These are phyloP conservation scores for Chalcis sispes DNA, from an alignment of 2,888 invertebrate species.

Conservation along the genomic window DNA sequence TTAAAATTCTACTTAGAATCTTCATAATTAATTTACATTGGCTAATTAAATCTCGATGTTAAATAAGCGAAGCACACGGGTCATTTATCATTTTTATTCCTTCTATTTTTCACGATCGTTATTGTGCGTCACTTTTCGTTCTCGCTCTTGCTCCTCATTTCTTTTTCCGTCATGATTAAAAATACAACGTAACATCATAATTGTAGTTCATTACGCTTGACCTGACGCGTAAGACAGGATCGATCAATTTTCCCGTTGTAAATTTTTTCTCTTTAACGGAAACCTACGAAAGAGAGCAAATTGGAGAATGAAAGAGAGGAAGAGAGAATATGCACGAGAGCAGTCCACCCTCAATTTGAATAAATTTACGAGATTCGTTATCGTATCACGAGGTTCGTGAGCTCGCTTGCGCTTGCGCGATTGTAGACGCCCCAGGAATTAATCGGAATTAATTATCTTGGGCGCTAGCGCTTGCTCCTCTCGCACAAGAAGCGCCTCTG, in stretches of 20 bases:
- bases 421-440: constrained; percentile 42
- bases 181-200: constrained; percentile 12
- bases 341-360: constrained; percentile 52
- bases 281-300: neutral
- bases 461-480: neutral
- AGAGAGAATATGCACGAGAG: constrained; percentile 26
- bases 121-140: too few relatives aligned
- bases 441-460: constrained; percentile 56
- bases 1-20: too few relatives aligned
- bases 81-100: too few relatives aligned
- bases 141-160: too few relatives aligned
- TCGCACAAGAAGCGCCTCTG: constrained; percentile 19
- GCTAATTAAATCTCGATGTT: too few relatives aligned
- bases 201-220: constrained; percentile 28
- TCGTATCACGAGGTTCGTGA: constrained; percentile 15
- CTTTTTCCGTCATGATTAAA: too few relatives aligned
- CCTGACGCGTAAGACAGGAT: neutral
- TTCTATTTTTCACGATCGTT: too few relatives aligned
- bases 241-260: constrained; percentile 28
- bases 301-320: constrained; percentile 51
- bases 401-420: neutral
- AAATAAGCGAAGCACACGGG: too few relatives aligned
- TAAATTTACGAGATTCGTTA: constrained; percentile 55
- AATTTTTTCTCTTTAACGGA: constrained; percentile 8
- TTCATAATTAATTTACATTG: too few relatives aligned